phyloP scores from a whole-genome alignment of 2,888 invertebrate species.

The Ornithoptera alexandrae region DNA sequence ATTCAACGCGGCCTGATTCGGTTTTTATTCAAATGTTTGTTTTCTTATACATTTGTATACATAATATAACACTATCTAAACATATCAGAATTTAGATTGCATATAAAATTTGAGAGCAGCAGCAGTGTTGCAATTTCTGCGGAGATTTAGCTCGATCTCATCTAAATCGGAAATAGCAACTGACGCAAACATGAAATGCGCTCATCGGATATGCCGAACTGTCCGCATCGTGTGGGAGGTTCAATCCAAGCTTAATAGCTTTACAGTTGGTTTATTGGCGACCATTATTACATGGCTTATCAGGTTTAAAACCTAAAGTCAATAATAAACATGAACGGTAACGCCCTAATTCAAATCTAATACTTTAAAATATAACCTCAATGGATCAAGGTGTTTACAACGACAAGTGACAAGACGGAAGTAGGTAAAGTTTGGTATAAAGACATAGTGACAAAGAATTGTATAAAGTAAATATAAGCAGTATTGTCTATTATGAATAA shows the following conservation, averaged over 20 bases:
- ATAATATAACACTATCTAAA: background rate
- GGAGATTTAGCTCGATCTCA: constrained; percentile 10
- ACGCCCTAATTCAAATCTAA: background rate
- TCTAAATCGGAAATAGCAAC: constrained; percentile 22
- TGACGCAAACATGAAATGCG: constrained; percentile 22
- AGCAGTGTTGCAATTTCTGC: constrained; percentile 3
- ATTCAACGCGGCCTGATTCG: background rate
- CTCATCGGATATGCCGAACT: background rate
- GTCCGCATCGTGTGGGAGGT: background rate
- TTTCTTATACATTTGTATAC: background rate
- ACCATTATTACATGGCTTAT: background rate
- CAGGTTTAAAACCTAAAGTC: background rate
- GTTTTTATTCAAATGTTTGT: background rate
- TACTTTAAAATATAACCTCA: too few species aligned
- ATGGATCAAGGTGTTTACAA: too few species aligned
- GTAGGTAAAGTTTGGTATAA: too few species aligned
- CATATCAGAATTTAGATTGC: background rate
- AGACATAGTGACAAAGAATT: too few species aligned
- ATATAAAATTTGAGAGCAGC: background rate
- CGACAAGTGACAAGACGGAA: too few species aligned
- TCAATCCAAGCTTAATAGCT: background rate
- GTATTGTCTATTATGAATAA: too few species aligned
- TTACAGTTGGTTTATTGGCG: background rate
- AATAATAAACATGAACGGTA: background rate
- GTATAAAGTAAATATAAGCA: too few species aligned